These are phyloP conservation scores for Caenorhabditis plicata DNA, from an alignment of 2,888 invertebrate species.

Conservation along the genomic window DNA sequence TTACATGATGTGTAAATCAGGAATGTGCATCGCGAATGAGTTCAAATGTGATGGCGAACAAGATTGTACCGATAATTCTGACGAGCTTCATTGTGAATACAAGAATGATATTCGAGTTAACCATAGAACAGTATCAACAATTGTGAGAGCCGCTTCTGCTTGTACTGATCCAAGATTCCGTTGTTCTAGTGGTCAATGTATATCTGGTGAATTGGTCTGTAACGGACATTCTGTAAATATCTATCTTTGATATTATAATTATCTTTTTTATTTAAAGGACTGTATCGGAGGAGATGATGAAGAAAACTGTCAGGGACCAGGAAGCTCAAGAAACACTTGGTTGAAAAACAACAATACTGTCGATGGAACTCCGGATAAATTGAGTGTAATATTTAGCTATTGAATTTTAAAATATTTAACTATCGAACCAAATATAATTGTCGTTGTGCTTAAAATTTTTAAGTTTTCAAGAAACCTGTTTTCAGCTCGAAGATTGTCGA, in stretches of 20 bases:
- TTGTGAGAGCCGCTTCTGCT: neutral
- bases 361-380: neutral
- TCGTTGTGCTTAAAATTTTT: neutral
- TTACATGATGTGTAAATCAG: constrained; percentile 2
- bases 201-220: constrained; percentile 16
- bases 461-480: neutral
- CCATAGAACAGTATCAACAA: neutral
- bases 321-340: neutral
- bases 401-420: neutral
- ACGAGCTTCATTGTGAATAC: constrained; percentile 8
- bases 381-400: neutral
- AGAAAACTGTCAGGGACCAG: constrained; percentile 2
- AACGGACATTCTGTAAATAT: constrained; percentile 10
- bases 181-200: constrained; percentile 31
- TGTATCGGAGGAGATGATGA: constrained; percentile 38
- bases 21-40: neutral
- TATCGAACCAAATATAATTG: too few relatives aligned
- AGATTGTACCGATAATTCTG: constrained; percentile 4
- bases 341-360: neutral
- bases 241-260: neutral
- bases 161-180: constrained; percentile 4
- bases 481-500: too few relatives aligned
- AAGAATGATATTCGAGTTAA: neutral
- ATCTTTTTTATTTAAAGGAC: constrained; percentile 7
- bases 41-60: constrained; percentile 11